Percentiles rank a stretch among this genome's conserved stretches.
Conservation (phyloP, 2,888 invertebrate genomes). For the Merodon equestris region DNA sequence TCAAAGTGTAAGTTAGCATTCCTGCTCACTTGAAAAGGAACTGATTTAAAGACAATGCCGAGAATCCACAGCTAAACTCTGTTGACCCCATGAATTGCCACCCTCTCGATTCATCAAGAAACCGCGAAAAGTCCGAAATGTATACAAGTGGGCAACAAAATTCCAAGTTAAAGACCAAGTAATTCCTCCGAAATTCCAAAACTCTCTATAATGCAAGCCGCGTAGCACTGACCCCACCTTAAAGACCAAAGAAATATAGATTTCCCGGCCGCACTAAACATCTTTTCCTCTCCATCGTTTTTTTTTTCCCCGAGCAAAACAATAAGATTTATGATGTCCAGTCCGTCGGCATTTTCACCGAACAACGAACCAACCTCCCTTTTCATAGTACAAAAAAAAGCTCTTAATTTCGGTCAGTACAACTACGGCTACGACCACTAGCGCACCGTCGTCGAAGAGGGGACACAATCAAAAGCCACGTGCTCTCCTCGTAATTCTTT, state of each 20-base stretch:
- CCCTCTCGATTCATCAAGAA: no score
- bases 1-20: no score
- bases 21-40: no score
- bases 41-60: no score
- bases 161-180: neutral
- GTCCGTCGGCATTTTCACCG: conserved; percentile 62
- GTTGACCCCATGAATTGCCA: no score
- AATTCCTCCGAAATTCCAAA: neutral
- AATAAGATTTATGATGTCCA: conserved; percentile 63
- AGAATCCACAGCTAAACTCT: no score
- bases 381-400: conserved; percentile 28
- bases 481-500: conserved; percentile 25
- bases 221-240: conserved; percentile 3
- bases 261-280: neutral
- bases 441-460: conserved; percentile 4
- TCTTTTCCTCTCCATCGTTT: no score
- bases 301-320: conserved; percentile 6
- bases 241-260: conserved; percentile 44
- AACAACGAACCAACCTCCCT: conserved; percentile 27
- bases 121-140: no score
- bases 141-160: no score
- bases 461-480: conserved; percentile 54
- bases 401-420: conserved; percentile 50
- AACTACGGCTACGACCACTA: conserved; percentile 18
- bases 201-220: no score